These are phyloP conservation scores for Hirtodrosophila trivittata DNA, from an alignment of 2,888 invertebrate species.

Conservation along the genomic window DNA sequence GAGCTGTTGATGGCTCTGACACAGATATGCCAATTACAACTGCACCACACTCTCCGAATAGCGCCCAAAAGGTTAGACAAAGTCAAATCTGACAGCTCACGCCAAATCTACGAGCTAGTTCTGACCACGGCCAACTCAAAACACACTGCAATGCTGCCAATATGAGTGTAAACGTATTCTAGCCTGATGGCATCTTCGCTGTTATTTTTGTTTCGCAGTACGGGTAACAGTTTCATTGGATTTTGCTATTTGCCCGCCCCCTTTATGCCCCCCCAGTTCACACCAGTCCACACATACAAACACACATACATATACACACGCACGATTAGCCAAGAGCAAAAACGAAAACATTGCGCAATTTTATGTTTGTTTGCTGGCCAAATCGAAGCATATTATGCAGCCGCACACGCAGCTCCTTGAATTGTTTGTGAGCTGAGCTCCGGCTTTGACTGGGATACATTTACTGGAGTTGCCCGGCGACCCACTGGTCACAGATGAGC, in stretches of 20 bases:
- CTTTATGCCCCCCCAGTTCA: neutral
- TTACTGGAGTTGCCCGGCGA: slow-evolving; percentile 10
- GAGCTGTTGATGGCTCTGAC: slow-evolving; percentile 51
- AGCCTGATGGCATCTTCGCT: neutral
- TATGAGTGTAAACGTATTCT: slow-evolving; percentile 31
- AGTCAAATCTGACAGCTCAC: slow-evolving; percentile 54
- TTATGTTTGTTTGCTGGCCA: slow-evolving; percentile 58
- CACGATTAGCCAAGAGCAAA: slow-evolving; percentile 39
- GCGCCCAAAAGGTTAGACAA: slow-evolving; percentile 53
- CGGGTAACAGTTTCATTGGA: slow-evolving; percentile 36
- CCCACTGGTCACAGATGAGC: slow-evolving; percentile 7
- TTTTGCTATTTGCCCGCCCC: slow-evolving; percentile 4
- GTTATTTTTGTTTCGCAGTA: slow-evolving; percentile 2
- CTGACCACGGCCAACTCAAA: slow-evolving; percentile 55
- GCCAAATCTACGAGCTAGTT: slow-evolving; percentile 26
- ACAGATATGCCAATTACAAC: slow-evolving; percentile 70
- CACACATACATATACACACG: slow-evolving; percentile 10
- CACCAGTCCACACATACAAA: slow-evolving; percentile 4
- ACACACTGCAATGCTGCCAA: slow-evolving; percentile 45
- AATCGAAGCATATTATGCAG: slow-evolving; percentile 70
- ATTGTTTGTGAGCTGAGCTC: slow-evolving; percentile 41
- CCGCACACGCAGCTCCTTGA: slow-evolving; percentile 50
- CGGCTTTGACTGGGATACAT: slow-evolving; percentile 5
- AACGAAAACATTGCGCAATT: slow-evolving; percentile 61
- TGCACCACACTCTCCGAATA: slow-evolving; percentile 37